Base-by-base conservation (phyloP, 2,113 vertebrate genomes). In the Origma solitaria region DNA sequence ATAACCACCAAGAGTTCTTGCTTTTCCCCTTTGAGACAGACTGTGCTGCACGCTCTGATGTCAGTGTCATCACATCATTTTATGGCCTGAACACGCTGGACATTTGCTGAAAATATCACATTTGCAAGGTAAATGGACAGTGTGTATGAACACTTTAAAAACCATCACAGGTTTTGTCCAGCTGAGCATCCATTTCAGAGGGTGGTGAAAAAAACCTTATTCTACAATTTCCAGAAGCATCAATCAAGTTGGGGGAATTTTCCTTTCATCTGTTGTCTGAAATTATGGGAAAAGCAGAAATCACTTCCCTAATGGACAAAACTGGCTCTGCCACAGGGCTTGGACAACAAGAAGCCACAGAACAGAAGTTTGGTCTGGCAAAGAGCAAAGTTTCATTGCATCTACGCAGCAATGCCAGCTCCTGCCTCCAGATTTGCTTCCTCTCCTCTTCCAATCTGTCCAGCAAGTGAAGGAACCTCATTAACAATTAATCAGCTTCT, bases 401-500 rank as follows among this genome's bases (percentile, higher is more conserved):
- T 70, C 22, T 61, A 82, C 25, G 40, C 18, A 70, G 60, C 2
- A 27, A 25, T 58, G 54, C 54, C 76, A 94, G 40, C 28, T 84
- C 65, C 80, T 62, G 56, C 40, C 82, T 86, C 79, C 82, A 75
- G 68, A 44, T 92, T 90, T 58, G 58, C 35, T 78, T 95, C 64
- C 85, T 53, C 69, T 9, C 10, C 35, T 94, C 90, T 88, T 85
- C 66, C 76, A 88, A 75, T 37, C 42, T 94, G 72, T 82, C 82
- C 57, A 57, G 45, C 76, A 70, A 91, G 61, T 65, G 61, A 87
- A 68, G 65, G 37, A 73, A 73, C 83, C 61, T 94, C 60, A 93
- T 95, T 83, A 97, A 71, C 72, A 91, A 60, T 95, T 93, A 97
- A 80, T 95, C 66, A 87, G 40, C 35, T 81, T 81, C 85, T 72